Base-by-base conservation (phyloP, 2,797 vertebrate species). In the Alosa sapidissima region DNA sequence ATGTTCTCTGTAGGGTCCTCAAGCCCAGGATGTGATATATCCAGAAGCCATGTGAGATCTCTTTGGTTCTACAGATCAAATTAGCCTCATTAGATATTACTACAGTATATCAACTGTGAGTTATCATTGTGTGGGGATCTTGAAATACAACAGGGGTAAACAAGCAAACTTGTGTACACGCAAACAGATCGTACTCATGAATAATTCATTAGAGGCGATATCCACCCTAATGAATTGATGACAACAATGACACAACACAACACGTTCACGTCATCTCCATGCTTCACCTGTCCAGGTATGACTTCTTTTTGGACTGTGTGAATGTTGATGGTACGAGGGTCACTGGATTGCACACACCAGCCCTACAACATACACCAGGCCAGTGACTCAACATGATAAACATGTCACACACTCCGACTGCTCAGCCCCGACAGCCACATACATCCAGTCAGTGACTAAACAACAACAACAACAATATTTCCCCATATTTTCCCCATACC, bases 321-420 rank as follows among this genome's bases (percentile, higher is more conserved):
- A 81, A 95, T 94, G 87, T 93, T 92, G 91, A 95, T 92, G 92
- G 86, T 89, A 82, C 91, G 93, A 90, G 95, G 90, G 86, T 96
- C 94, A 89, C 93, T 96, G 92, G 96, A 96, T 88, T 96, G 94
- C 87, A 96, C 96, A 94, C 96, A 96, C 96, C 96, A 96, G 88
- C 96, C 96, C 96, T 96, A 94, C 87, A 96, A 96, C 87, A 95
- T 91, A 94, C 90, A 94, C 90, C 87, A 78, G 36, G 78, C 92
- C 81, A 87, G 49, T 47, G 48, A 81, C 1, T n/a, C 9, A 24
- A 62, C 58, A 62, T 16, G 58, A 62, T 24, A 62, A 24, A 62
- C n/a, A 62, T 1, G 58, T 55, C 16, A 55, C 54, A 55, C 58
- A 62, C 58, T 62, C 58, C 7, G 54, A 55, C 45, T 3, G 41